These are phyloP conservation scores for Microcebus tavaratra DNA, from an alignment of 2,113 vertebrate genomes.

Conservation along the genomic window DNA sequence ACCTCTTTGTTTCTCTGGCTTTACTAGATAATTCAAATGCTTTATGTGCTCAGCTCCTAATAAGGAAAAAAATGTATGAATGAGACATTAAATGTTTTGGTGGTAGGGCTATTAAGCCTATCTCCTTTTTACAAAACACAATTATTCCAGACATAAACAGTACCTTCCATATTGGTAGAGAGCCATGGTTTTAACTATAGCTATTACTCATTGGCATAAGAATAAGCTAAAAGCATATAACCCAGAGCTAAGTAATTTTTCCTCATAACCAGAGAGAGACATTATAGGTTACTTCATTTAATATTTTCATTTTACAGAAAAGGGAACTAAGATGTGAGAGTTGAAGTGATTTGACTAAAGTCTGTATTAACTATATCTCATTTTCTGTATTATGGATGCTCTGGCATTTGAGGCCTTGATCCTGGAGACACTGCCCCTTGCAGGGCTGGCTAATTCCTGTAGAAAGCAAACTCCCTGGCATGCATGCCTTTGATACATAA, in stretches of 20 bases:
- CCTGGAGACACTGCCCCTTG: not conserved
- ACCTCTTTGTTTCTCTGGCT: not conserved
- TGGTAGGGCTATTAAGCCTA: not conserved
- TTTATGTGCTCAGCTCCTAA: not conserved
- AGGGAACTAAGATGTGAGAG: not conserved
- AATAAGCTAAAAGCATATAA: not conserved
- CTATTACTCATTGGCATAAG: not conserved
- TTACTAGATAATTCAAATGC: not conserved
- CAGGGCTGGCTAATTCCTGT: not conserved
- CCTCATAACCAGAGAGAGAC: not conserved
- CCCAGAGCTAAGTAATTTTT: not conserved
- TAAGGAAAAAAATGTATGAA: constrained; percentile 42
- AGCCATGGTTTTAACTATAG: not conserved
- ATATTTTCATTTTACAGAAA: not conserved
- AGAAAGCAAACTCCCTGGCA: not conserved
- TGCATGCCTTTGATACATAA: not conserved
- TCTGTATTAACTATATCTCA: not conserved
- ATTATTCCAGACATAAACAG: constrained; percentile 46
- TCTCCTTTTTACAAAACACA: not conserved
- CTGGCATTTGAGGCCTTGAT: not conserved
- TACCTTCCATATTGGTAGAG: not conserved
- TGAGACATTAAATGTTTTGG: not conserved
- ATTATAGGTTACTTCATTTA: not conserved
- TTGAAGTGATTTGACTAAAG: not conserved
- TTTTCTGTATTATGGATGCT: not conserved